Percentiles rank a stretch among this genome's conserved stretches.
phyloP scores from a whole-genome alignment of 2,113 vertebrate species.

The Podiceps cristatus region DNA sequence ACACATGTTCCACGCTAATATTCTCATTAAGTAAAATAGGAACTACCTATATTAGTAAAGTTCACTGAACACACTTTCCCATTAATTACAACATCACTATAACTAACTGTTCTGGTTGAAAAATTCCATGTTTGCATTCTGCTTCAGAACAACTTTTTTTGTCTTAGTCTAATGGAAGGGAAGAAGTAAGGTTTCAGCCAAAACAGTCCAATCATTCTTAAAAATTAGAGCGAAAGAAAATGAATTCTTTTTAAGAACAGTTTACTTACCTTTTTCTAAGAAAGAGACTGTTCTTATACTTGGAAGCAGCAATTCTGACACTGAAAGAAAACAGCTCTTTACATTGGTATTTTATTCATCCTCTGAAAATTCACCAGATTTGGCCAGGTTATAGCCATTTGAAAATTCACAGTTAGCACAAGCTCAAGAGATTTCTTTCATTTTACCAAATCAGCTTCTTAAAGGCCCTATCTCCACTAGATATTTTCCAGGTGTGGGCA shows the following conservation, averaged over 20 bases:
- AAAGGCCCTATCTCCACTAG: background rate
- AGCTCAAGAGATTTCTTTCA: background rate
- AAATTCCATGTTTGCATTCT: background rate
- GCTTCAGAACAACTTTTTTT: background rate
- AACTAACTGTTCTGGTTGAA: background rate
- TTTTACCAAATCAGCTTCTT: background rate
- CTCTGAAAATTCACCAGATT: background rate
- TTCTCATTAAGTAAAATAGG: background rate
- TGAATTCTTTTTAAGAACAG: background rate
- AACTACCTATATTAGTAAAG: background rate
- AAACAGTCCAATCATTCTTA: background rate
- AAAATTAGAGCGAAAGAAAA: background rate
- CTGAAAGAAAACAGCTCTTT: background rate
- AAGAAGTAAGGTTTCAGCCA: background rate
- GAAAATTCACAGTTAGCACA: background rate
- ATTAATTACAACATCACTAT: background rate
- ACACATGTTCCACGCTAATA: background rate
- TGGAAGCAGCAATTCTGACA: background rate
- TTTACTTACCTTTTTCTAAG: background rate
- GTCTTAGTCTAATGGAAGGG: background rate
- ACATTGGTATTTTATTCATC: background rate
- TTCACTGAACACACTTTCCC: background rate
- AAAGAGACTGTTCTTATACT: background rate
- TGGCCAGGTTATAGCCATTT: background rate
- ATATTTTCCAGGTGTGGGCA: background rate